Evolutionary conservation across 64 coral and sea anemone genomes (phyloP).

Genomic region (Hydrozoanthus tunicans): DNA sequence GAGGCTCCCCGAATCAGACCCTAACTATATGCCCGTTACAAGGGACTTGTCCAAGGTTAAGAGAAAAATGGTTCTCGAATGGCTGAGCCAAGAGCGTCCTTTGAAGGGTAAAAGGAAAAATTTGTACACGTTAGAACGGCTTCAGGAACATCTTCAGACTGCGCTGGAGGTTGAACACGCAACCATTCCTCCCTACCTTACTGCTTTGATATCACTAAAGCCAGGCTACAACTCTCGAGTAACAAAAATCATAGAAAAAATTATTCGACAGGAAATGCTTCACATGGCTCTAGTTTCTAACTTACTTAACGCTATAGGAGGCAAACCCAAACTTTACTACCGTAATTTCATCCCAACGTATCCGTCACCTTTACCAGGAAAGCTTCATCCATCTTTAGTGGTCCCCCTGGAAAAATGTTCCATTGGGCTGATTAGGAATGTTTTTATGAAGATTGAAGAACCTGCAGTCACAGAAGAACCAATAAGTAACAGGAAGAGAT

Average conservation of each 20-base stretch:
- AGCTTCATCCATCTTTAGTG: conserved; percentile 68
- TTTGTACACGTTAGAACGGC: conserved; percentile 58
- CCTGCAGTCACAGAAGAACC: conserved; percentile 39
- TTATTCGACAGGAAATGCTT: conserved; percentile 64
- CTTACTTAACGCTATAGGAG: conserved; percentile 61
- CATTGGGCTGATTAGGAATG: conserved; percentile 75
- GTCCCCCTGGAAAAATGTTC: conserved; percentile 85
- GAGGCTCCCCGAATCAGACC: not conserved
- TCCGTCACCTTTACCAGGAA: conserved; percentile 45
- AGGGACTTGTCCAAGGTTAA: not conserved
- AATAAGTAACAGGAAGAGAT: conserved; percentile 13
- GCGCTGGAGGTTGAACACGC: conserved; percentile 56
- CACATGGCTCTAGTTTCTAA: conserved; percentile 58
- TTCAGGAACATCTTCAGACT: conserved; percentile 38
- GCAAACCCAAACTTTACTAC: conserved; percentile 15
- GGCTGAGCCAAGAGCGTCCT: conserved; percentile 10
- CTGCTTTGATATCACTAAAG: conserved; percentile 42
- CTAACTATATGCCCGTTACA: not conserved
- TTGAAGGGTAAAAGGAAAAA: conserved; percentile 34
- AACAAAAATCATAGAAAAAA: not conserved
- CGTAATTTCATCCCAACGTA: conserved; percentile 46
- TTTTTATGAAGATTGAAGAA: conserved; percentile 90
- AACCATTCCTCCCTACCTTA: conserved; percentile 63
- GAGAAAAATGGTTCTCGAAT: not conserved
- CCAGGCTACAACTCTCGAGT: conserved; percentile 35